Percentiles rank a stretch among this genome's conserved stretches.
These are phyloP conservation scores for Antedon bifida DNA, from an alignment of 35 echinoderm and acorn worm species.

Conservation along the genomic window DNA sequence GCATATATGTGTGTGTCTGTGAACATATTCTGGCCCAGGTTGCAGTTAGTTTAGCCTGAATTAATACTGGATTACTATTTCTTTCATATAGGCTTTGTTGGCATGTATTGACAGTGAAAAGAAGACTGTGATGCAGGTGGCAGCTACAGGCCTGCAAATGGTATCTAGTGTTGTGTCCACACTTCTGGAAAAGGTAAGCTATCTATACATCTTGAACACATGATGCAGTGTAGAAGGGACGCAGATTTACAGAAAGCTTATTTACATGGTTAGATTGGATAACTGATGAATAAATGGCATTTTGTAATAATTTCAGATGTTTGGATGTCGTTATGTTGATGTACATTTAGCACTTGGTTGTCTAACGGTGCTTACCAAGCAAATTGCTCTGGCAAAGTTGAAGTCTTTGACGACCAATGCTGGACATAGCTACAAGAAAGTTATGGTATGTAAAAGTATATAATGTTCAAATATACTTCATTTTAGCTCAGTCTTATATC, in stretches of 20 bases:
- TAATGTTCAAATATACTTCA: no score
- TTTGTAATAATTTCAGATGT: conserved; percentile 41
- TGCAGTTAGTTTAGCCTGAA: no score
- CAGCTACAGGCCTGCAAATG: background rate
- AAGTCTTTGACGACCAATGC: conserved; percentile 33
- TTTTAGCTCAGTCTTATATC: no score
- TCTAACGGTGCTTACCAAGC: conserved; percentile 28
- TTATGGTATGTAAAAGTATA: conserved; percentile 53
- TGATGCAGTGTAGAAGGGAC: no score
- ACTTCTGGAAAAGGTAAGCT: conserved; percentile 21
- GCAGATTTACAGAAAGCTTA: no score
- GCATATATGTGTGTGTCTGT: no score
- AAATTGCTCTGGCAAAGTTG: conserved; percentile 30
- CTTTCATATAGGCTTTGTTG: background rate
- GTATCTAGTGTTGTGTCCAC: background rate
- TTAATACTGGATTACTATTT: no score
- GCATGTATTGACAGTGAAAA: background rate
- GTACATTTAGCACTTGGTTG: conserved; percentile 36
- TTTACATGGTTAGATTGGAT: no score
- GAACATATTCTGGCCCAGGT: no score
- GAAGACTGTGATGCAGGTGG: conserved; percentile 8
- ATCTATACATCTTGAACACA: no score
- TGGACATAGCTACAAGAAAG: conserved; percentile 72
- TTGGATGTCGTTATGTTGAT: conserved; percentile 50
- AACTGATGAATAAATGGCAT: no score